phyloP scores from a whole-genome alignment of 2,113 vertebrate species.

The Phalacrocorax carbo region DNA sequence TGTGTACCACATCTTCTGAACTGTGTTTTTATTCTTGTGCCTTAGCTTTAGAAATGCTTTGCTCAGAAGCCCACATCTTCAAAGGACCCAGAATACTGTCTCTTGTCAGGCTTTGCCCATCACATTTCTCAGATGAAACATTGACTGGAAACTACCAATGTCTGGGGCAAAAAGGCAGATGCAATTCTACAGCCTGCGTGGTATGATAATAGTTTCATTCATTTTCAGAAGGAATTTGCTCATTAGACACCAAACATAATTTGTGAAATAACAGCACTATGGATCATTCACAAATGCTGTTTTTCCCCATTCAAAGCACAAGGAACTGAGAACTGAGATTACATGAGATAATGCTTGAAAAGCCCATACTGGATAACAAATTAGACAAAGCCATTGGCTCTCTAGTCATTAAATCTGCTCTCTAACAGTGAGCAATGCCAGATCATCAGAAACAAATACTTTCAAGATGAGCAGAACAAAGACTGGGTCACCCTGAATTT shows the following conservation, averaged over 20 bases:
- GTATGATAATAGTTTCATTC: neutral
- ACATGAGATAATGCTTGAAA: neutral
- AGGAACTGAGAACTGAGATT: neutral
- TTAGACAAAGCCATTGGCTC: neutral
- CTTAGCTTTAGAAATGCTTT: neutral
- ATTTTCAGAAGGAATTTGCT: neutral
- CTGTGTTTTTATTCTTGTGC: neutral
- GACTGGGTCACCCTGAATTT: neutral
- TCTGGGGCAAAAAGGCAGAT: neutral
- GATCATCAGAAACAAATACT: neutral
- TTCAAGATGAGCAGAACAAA: neutral
- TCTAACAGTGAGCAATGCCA: neutral
- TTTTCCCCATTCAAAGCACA: neutral
- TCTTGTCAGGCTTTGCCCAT: neutral
- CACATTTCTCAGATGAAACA: neutral
- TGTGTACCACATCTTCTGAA: neutral
- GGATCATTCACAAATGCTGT: fast-evolving
- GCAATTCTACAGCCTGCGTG: neutral
- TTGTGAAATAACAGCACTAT: neutral
- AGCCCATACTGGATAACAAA: neutral
- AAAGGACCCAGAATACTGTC: neutral
- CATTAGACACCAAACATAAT: fast-evolving
- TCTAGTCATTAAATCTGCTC: neutral
- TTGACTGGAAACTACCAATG: neutral
- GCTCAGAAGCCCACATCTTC: neutral